These are phyloP conservation scores for Cyclophora albipunctata DNA, from an alignment of 2,888 invertebrate genomes.

Conservation along the genomic window DNA sequence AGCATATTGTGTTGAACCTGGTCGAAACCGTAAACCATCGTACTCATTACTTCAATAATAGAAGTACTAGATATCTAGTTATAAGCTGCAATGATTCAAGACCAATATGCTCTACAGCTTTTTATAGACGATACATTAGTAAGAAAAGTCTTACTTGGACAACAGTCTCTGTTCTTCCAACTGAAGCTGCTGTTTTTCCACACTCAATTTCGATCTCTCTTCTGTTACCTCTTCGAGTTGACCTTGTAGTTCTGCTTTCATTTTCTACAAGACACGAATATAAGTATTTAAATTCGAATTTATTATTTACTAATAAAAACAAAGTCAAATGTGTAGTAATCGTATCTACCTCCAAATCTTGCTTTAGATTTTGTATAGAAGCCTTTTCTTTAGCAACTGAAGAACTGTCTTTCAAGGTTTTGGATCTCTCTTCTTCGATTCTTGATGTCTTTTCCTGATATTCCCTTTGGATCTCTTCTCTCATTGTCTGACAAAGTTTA, in stretches of 20 bases:
- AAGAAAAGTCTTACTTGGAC: slow-evolving; percentile 43
- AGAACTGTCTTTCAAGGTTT: slow-evolving; percentile 46
- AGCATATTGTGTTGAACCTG: neutral
- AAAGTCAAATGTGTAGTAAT: no score
- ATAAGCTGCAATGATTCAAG: no score
- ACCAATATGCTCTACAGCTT: no score
- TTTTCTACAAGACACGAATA: slow-evolving; percentile 39
- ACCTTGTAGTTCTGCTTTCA: slow-evolving; percentile 58
- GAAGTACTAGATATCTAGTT: no score
- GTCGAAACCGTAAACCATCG: no score
- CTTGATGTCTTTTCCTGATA: slow-evolving; percentile 55
- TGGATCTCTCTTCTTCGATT: slow-evolving; percentile 57
- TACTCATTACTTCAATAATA: no score
- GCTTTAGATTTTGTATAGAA: slow-evolving; percentile 48
- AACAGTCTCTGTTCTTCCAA: slow-evolving; percentile 61
- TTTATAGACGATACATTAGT: neutral
- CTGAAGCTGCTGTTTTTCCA: slow-evolving; percentile 58
- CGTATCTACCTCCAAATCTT: slow-evolving; percentile 53
- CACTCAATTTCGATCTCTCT: slow-evolving; percentile 53
- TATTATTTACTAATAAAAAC: neutral
- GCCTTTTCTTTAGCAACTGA: slow-evolving; percentile 53
- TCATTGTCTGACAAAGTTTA: slow-evolving; percentile 38
- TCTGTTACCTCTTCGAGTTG: slow-evolving; percentile 61
- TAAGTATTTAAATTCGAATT: neutral
- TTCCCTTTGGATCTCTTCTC: slow-evolving; percentile 61